Base-by-base conservation (phyloP, 2,797 vertebrate genomes). In the Echiichthys vipera region DNA sequence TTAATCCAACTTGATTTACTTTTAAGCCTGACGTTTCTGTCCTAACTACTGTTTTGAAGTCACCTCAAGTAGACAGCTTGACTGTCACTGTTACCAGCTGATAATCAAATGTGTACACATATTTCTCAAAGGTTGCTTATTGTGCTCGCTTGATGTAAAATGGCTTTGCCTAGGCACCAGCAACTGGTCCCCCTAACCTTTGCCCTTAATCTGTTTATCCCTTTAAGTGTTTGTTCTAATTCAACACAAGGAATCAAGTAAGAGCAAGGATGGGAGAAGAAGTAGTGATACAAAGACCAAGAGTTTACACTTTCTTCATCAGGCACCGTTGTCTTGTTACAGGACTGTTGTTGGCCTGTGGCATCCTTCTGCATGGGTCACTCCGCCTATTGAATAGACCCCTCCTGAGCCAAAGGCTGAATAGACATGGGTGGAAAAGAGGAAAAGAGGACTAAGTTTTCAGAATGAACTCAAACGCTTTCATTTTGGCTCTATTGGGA, bases 391-490 rank as follows among this genome's bases (percentile, higher is more conserved):
- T 83, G 74, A 88, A 89, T 78, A 50, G 63, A 63, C 25, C 53
- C 58, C 65, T 74, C 79, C 76, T 77, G 54, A 81, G 82, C 76
- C 25, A 61, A 80, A 20, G 68, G 55, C 39, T 39, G 77, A 77
- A 66, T 42, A 36, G 58, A 78, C 74, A 77, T 40, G 9, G 65
- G 30, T 59, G 67, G 42, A 80, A 59, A 76, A 56, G 64, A 78
- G 59, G 20, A 64, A 50, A 66, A 25, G 63, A 22, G 45, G 64
- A 69, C 40, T 46, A 36, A 1, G 59, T 59, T 45, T 70, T 66
- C 46, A 59, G 29, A 37, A 36, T 63, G 46, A 84, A 67, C 59
- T 64, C 49, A 47, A 65, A 55, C 7, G 1, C 37, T 70, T 73
- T 80, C 6, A 67, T 77, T 66, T 74, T 37, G 27, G 49, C 66